Percentiles rank a stretch among this genome's conserved stretches.
Evolutionary conservation across 1,140 invertebrate genomes (phyloP).

Genomic region (Bombus ignitus): DNA sequence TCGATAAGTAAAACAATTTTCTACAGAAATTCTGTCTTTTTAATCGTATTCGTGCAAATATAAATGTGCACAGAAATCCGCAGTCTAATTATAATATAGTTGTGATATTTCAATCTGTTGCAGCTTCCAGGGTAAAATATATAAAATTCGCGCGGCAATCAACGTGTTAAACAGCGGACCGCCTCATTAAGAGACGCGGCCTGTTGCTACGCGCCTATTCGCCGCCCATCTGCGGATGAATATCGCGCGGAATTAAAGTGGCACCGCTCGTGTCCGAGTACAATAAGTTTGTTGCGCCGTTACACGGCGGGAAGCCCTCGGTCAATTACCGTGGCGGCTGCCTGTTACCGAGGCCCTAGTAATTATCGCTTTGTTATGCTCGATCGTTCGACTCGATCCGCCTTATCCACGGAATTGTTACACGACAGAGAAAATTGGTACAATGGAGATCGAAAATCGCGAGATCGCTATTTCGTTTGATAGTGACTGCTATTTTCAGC

Average conservation of each 20-base stretch:
- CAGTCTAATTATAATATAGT: no score
- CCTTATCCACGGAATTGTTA: background rate
- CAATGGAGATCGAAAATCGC: no score
- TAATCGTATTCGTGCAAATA: no score
- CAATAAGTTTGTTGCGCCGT: constrained; percentile 37
- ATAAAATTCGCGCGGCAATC: no score
- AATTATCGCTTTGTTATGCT: constrained; percentile 12
- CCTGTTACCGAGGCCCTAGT: constrained; percentile 40
- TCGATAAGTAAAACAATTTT: no score
- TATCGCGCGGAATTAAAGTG: constrained; percentile 49
- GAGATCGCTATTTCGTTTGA: no score
- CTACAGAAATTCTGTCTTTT: no score
- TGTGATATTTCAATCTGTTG: no score
- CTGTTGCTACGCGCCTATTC: constrained; percentile 5
- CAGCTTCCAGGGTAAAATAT: no score
- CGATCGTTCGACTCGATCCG: background rate
- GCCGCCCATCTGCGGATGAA: background rate
- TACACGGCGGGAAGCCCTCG: constrained; percentile 9
- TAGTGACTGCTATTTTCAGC: no score
- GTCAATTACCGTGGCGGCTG: constrained; percentile 25
- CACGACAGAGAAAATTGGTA: no score
- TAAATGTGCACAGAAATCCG: no score
- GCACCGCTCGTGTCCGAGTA: constrained; percentile 12
- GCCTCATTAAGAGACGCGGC: constrained; percentile 20
- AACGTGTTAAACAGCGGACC: constrained; percentile 22